phyloP scores from a whole-genome alignment of 1,140 invertebrate species.

The Rhyacophila brunnea region DNA sequence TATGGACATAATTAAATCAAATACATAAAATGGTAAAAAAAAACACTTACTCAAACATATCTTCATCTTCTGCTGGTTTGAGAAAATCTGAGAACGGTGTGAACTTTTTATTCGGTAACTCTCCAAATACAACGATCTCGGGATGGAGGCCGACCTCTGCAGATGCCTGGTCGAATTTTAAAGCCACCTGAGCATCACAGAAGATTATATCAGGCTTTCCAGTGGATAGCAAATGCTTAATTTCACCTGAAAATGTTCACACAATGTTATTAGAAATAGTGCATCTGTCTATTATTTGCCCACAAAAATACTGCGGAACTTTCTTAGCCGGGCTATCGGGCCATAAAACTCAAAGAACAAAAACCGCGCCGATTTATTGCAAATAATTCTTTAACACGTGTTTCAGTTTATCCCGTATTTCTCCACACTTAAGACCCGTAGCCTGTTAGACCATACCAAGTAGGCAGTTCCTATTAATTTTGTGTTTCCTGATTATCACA shows the following conservation, averaged over 20 bases:
- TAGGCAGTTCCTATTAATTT: too few species aligned
- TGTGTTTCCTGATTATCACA: too few species aligned
- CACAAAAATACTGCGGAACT: too few species aligned
- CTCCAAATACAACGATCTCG: slow-evolving; percentile 18
- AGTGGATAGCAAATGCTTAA: slow-evolving; percentile 6
- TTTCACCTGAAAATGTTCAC: slow-evolving; percentile 23
- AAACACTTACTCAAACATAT: slow-evolving; percentile 17
- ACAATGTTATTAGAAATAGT: too few species aligned
- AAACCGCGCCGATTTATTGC: too few species aligned
- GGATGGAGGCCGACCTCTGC: slow-evolving; percentile 4
- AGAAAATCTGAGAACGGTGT: slow-evolving; percentile 12
- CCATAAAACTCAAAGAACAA: too few species aligned
- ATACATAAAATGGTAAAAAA: neutral
- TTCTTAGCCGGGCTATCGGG: too few species aligned
- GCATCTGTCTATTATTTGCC: too few species aligned
- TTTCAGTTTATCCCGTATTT: too few species aligned
- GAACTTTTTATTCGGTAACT: slow-evolving; percentile 2
- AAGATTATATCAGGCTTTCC: slow-evolving; percentile 17
- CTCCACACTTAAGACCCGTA: too few species aligned
- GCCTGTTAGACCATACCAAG: too few species aligned
- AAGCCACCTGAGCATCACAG: slow-evolving; percentile 6
- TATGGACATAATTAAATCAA: neutral
- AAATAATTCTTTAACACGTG: too few species aligned
- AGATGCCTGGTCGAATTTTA: neutral
- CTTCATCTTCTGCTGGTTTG: slow-evolving; percentile 8